phyloP scores from a whole-genome alignment of 37 sponge, comb jelly and placozoan genomes.

The Hexactinellida sp. region DNA sequence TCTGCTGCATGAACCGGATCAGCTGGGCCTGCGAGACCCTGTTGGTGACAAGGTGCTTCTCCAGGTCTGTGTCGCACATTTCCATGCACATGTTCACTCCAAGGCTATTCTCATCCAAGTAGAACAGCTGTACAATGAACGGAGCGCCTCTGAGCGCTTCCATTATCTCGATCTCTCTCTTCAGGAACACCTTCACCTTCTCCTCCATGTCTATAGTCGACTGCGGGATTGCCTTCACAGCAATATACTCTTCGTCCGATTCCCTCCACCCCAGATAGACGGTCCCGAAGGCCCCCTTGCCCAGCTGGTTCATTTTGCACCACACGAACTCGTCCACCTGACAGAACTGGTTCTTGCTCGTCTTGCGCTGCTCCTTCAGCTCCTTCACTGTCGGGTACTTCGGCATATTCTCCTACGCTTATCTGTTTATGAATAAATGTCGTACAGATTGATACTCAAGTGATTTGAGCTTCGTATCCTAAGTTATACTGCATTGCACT shows the following conservation, averaged over 20 bases:
- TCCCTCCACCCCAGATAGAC: background rate
- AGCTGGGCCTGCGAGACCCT: conserved; percentile 38
- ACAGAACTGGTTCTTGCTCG: background rate
- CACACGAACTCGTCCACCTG: background rate
- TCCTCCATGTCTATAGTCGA: conserved; percentile 55
- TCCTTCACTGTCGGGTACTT: background rate
- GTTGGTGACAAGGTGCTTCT: conserved; percentile 49
- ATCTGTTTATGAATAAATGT: background rate
- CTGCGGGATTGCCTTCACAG: conserved; percentile 60
- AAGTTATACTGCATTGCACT: too few relatives aligned
- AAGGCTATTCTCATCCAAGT: conserved; percentile 15
- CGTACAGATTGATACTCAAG: too few relatives aligned
- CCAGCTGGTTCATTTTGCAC: conserved; percentile 9
- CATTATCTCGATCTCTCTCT: conserved; percentile 67
- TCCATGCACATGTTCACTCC: conserved; percentile 48
- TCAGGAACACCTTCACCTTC: conserved; percentile 63
- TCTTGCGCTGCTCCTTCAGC: background rate
- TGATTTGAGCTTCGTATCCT: too few relatives aligned
- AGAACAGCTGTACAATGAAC: conserved; percentile 47
- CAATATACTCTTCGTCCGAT: conserved; percentile 28
- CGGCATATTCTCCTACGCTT: background rate
- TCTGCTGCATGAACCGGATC: conserved; percentile 5
- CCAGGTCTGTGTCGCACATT: conserved; percentile 75
- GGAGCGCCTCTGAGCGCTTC: conserved; percentile 36
- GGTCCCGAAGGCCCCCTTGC: conserved; percentile 1